phyloP scores from a whole-genome alignment of 2,888 invertebrate species.

The Cenopis cana region DNA sequence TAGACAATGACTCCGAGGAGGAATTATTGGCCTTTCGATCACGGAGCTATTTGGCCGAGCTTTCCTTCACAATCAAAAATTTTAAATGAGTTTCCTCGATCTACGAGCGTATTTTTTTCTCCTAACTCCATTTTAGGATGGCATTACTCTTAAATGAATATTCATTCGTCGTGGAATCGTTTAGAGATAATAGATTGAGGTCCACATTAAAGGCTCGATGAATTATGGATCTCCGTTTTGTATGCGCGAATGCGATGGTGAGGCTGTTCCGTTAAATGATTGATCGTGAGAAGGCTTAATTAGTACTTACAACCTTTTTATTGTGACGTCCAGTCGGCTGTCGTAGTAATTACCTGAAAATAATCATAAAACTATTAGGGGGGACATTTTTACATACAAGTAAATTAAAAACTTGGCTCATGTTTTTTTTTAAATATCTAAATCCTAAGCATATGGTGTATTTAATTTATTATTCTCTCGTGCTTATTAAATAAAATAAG shows the following conservation, averaged over 20 bases:
- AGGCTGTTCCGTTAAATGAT: conserved; percentile 59
- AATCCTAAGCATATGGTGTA: too few relatives aligned
- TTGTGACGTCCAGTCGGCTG: conserved; percentile 3
- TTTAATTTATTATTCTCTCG: too few relatives aligned
- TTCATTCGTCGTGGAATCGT: conserved; percentile 82
- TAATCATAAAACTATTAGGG: neutral
- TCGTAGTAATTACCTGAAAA: conserved; percentile 26
- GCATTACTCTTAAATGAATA: conserved; percentile 82
- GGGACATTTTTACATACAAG: too few relatives aligned
- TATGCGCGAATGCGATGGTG: conserved; percentile 65
- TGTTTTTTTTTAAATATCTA: too few relatives aligned
- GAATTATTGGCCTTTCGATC: conserved; percentile 70
- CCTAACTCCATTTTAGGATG: conserved; percentile 78
- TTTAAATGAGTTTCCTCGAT: conserved; percentile 77
- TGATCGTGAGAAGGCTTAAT: conserved; percentile 46
- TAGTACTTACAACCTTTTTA: conserved; percentile 23
- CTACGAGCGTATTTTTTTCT: conserved; percentile 69
- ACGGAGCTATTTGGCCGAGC: conserved; percentile 63
- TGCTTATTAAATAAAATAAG: too few relatives aligned
- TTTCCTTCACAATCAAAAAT: conserved; percentile 79
- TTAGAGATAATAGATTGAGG: conserved; percentile 82
- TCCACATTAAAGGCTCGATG: conserved; percentile 75
- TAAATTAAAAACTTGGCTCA: too few relatives aligned
- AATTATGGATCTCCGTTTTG: conserved; percentile 74
- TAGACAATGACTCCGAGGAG: conserved; percentile 56